phyloP scores from a whole-genome alignment of 2,113 vertebrate genomes.

The Pteropus alecto region DNA sequence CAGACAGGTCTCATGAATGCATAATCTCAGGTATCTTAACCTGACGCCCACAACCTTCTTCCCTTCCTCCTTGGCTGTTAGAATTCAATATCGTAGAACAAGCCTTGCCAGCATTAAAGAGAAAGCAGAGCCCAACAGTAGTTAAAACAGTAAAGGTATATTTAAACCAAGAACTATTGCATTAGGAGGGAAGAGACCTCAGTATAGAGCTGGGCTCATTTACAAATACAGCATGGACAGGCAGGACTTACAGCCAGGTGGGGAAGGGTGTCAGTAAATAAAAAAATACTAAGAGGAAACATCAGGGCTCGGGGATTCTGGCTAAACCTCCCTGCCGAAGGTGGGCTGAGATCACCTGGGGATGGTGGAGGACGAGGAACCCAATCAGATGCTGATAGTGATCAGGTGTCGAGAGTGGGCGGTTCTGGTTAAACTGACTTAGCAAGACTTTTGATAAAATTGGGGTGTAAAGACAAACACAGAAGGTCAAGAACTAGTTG shows the following conservation, averaged over 20 bases:
- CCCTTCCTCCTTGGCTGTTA: background rate
- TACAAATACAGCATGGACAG: background rate
- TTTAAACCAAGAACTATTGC: background rate
- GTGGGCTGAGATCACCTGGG: background rate
- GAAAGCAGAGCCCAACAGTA: background rate
- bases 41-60: background rate
- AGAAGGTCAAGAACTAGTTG: background rate
- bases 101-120: background rate
- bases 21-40: background rate
- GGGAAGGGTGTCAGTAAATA: background rate
- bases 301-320: background rate
- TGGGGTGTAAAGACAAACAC: background rate
- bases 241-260: background rate
- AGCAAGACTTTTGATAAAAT: background rate
- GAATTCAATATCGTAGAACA: background rate
- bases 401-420: background rate
- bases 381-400: accelerated
- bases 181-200: background rate
- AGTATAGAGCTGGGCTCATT: background rate
- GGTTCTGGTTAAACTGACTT: background rate
- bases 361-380: background rate
- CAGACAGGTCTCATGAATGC: background rate
- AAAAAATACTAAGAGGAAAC: background rate
- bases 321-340: background rate
- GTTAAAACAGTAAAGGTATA: background rate